Percentiles rank a stretch among this genome's conserved stretches.
Evolutionary conservation across 2,888 invertebrate genomes (phyloP).

Genomic region (Eurois occulta): DNA sequence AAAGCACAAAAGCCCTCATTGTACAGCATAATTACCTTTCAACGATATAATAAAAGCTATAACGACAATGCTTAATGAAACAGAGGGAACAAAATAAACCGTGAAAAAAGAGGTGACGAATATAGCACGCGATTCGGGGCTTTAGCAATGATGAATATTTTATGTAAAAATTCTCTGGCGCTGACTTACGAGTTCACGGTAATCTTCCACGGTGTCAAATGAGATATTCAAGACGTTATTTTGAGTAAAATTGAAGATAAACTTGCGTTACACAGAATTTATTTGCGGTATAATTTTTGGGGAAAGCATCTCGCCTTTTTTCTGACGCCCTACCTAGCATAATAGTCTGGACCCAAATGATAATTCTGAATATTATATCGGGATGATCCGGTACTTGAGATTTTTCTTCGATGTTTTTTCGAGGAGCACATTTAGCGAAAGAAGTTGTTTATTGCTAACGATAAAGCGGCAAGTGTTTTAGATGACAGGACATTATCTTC

Average conservation of each 20-base stretch:
- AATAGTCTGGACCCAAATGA: slow-evolving; percentile 59
- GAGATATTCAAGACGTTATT: slow-evolving; percentile 80
- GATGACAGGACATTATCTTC: not conserved
- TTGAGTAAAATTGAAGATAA: slow-evolving; percentile 75
- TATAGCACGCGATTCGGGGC: slow-evolving; percentile 71
- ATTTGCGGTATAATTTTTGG: slow-evolving; percentile 65
- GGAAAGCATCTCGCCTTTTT: slow-evolving; percentile 49
- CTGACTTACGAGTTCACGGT: slow-evolving; percentile 68
- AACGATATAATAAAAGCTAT: slow-evolving; percentile 71
- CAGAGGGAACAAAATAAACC: slow-evolving; percentile 70
- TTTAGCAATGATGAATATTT: slow-evolving; percentile 81
- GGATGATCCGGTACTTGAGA: slow-evolving; percentile 23
- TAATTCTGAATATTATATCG: slow-evolving; percentile 52
- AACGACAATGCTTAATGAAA: slow-evolving; percentile 72
- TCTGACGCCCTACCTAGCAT: slow-evolving; percentile 52
- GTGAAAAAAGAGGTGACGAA: slow-evolving; percentile 70
- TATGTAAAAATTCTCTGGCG: slow-evolving; percentile 75
- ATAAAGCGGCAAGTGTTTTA: slow-evolving; percentile 21
- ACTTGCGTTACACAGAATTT: slow-evolving; percentile 68
- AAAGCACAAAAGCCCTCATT: slow-evolving; percentile 71
- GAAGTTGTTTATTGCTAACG: slow-evolving; percentile 17
- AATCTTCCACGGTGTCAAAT: slow-evolving; percentile 78
- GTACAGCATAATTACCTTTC: slow-evolving; percentile 71
- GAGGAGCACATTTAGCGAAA: not conserved
- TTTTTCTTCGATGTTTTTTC: slow-evolving; percentile 27